A percentile compares a stretch with the other conserved stretches of the same genome.
phyloP scores from a whole-genome alignment of 2,797 vertebrate species.

The Enteromius thamalakanensis region DNA sequence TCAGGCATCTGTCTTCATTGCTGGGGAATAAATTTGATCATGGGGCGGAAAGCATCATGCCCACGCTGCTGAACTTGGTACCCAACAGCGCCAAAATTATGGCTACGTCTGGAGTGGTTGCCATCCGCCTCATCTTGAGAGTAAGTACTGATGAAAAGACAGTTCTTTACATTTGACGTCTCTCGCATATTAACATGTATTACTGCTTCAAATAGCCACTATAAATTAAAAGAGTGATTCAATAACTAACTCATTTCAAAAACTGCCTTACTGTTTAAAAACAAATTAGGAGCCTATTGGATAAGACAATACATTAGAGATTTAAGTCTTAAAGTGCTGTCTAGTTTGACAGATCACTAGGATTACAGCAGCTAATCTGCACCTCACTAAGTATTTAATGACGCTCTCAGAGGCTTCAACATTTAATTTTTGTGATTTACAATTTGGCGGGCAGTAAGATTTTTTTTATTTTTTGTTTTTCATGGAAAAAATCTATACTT shows the following conservation, averaged over 20 bases:
- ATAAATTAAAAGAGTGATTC: neutral
- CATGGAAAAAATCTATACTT: no score
- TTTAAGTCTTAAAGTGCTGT: neutral
- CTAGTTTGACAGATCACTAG: neutral
- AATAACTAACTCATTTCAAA: neutral
- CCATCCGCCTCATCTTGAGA: slow-evolving; percentile 94
- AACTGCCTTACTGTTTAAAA: neutral
- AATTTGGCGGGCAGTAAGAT: no score
- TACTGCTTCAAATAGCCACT: neutral
- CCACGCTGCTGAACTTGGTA: slow-evolving; percentile 96
- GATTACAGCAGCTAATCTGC: neutral
- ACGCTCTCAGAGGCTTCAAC: neutral
- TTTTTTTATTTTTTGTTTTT: no score
- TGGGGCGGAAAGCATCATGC: slow-evolving; percentile 96
- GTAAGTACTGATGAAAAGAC: slow-evolving; percentile 74
- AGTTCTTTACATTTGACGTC: neutral
- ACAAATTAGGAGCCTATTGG: neutral
- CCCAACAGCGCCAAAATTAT: slow-evolving; percentile 99
- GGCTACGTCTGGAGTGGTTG: slow-evolving; percentile 93
- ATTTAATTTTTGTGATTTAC: neutral
- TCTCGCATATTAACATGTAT: neutral
- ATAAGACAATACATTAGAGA: neutral
- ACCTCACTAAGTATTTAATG: neutral
- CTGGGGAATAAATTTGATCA: slow-evolving; percentile 98
- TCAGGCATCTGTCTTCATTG: slow-evolving; percentile 88